A percentile compares a stretch with the other conserved stretches of the same genome.
Evolutionary conservation across 2,888 invertebrate genomes (phyloP).

Genomic region (Dolichopus griseipennis): DNA sequence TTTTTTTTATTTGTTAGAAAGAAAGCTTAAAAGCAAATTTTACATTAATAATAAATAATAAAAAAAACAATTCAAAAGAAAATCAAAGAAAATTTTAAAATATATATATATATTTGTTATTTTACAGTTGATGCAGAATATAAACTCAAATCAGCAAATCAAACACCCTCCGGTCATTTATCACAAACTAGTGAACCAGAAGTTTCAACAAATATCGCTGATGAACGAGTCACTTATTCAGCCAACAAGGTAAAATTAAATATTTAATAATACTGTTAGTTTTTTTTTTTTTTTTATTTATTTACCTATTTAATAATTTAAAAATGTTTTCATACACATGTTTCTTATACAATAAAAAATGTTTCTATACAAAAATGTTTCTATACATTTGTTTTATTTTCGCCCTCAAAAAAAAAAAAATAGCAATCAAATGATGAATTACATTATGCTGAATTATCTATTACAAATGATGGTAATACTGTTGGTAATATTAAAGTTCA

Average conservation of each 20-base stretch:
- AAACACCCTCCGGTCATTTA: conserved; percentile 54
- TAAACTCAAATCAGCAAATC: conserved; percentile 60
- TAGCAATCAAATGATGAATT: conserved; percentile 32
- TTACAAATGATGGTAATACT: conserved; percentile 30
- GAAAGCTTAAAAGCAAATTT: neutral
- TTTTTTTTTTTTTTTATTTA: neutral
- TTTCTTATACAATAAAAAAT: conserved; percentile 26
- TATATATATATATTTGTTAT: conserved; percentile 18
- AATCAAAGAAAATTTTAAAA: too few relatives aligned
- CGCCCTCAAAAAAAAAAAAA: neutral
- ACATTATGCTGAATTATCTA: conserved; percentile 41
- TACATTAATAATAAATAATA: conserved; percentile 7
- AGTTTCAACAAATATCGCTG: conserved; percentile 39
- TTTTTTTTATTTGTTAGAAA: too few relatives aligned
- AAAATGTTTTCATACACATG: neutral
- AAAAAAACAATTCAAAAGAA: conserved; percentile 13
- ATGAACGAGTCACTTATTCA: conserved; percentile 35
- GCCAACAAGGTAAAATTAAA: conserved; percentile 36
- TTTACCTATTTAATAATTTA: neutral
- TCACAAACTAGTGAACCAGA: conserved; percentile 43
- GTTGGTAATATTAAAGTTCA: conserved; percentile 21
- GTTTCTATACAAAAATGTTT: too few relatives aligned
- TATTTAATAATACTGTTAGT: too few relatives aligned
- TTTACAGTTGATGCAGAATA: conserved; percentile 55
- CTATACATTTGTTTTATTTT: neutral